These are phyloP conservation scores for Exaiptasia diaphana DNA, from an alignment of 64 coral and sea anemone genomes.

Conservation along the genomic window DNA sequence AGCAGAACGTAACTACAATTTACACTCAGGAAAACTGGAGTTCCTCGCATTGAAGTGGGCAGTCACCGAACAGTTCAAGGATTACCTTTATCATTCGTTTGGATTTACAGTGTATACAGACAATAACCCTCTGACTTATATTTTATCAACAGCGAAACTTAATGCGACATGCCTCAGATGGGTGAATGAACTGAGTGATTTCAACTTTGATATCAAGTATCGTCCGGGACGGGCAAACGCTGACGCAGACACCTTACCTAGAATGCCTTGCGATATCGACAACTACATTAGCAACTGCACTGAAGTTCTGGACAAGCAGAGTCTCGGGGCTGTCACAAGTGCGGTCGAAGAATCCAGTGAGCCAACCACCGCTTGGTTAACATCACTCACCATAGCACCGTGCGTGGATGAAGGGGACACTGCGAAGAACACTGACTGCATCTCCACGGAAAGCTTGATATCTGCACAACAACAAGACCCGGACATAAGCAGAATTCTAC, in stretches of 20 bases:
- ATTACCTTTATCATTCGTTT: constrained; percentile 8
- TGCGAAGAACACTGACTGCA: not conserved
- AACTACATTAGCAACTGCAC: not conserved
- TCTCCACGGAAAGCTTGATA: not conserved
- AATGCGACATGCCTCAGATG: constrained; percentile 22
- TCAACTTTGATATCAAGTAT: constrained; percentile 26
- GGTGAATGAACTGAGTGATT: constrained; percentile 26
- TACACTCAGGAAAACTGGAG: constrained; percentile 9
- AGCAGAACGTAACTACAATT: constrained; percentile 11
- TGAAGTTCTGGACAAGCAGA: not conserved
- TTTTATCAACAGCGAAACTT: constrained; percentile 14
- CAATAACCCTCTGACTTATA: constrained; percentile 23
- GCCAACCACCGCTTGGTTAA: not conserved
- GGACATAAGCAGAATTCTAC: not conserved
- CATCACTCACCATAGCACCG: not conserved
- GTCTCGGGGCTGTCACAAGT: not conserved
- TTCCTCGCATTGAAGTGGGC: constrained; percentile 25
- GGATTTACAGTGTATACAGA: constrained; percentile 30
- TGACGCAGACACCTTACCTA: constrained; percentile 11
- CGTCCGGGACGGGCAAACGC: not conserved
- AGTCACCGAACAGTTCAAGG: not conserved
- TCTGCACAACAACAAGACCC: not conserved
- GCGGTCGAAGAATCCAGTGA: not conserved
- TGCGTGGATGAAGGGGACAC: not conserved
- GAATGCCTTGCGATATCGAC: not conserved